These are phyloP conservation scores for Perca schrenkii DNA, from an alignment of 2,113 vertebrate species.

Conservation along the genomic window DNA sequence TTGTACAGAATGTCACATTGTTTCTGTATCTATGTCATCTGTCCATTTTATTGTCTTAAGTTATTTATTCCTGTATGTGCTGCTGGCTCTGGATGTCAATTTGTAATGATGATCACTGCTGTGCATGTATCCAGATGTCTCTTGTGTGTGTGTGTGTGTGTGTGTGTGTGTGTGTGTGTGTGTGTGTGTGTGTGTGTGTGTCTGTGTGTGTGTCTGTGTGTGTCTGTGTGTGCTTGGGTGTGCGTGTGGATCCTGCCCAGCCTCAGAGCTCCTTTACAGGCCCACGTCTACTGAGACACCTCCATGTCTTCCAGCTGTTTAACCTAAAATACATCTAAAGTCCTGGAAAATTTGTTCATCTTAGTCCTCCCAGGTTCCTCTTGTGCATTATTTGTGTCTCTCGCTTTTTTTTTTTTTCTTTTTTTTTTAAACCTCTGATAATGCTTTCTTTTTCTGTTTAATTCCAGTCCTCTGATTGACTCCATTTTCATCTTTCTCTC, in stretches of 20 bases:
- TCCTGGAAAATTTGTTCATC: background rate
- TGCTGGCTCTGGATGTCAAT: slow-evolving; percentile 25
- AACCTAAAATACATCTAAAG: slow-evolving; percentile 2
- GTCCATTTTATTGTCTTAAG: background rate
- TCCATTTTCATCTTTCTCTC: background rate
- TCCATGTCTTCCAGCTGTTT: slow-evolving; percentile 29
- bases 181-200: slow-evolving; percentile 13
- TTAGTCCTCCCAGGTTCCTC: background rate
- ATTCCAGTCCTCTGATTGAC: background rate
- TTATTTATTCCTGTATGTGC: slow-evolving; percentile 8
- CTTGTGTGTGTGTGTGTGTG: background rate
- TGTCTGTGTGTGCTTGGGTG: slow-evolving; percentile 9
- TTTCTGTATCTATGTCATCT: background rate
- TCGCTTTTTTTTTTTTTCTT: background rate
- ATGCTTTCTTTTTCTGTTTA: background rate
- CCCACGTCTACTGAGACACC: slow-evolving; percentile 23
- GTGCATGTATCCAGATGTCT: slow-evolving; percentile 41
- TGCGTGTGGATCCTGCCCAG: slow-evolving; percentile 15
- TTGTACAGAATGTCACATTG: background rate
- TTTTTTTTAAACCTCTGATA: background rate
- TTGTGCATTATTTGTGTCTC: background rate
- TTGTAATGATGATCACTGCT: slow-evolving; percentile 32
- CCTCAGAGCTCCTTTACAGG: slow-evolving; percentile 31
- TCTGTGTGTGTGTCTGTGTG: background rate
- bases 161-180: background rate